Conservation (phyloP, 1,140 invertebrate species). For the Drosophila takahashii region DNA sequence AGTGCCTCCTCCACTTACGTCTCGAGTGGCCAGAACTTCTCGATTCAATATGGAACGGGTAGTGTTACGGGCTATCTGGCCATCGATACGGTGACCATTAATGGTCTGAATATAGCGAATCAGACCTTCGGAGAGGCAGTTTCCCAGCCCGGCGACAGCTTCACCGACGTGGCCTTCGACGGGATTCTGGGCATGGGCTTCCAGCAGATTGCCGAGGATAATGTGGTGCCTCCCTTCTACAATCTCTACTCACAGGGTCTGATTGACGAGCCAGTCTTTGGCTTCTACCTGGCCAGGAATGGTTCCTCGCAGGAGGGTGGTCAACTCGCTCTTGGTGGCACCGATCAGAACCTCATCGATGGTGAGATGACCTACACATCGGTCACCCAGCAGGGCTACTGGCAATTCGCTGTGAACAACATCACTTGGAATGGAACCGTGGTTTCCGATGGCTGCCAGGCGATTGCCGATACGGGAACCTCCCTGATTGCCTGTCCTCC, state of each 20-base stretch:
- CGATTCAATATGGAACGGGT: slow-evolving; percentile 74
- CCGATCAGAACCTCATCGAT: slow-evolving; percentile 56
- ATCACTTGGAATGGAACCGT: slow-evolving; percentile 47
- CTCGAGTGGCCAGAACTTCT: slow-evolving; percentile 55
- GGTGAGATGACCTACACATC: slow-evolving; percentile 75
- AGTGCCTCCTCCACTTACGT: slow-evolving; percentile 66
- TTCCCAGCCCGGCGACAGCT: slow-evolving; percentile 94
- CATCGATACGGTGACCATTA: slow-evolving; percentile 84
- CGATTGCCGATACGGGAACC: slow-evolving; percentile 92
- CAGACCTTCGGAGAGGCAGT: slow-evolving; percentile 99
- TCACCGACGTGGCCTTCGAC: slow-evolving; percentile 98
- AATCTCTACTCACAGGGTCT: slow-evolving; percentile 95
- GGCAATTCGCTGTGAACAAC: slow-evolving; percentile 75
- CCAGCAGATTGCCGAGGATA: slow-evolving; percentile 93
- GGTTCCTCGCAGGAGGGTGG: slow-evolving; percentile 51
- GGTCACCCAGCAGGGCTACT: slow-evolving; percentile 74
- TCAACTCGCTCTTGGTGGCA: slow-evolving; percentile 69
- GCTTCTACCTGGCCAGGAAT: slow-evolving; percentile 94
- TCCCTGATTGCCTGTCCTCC: slow-evolving; percentile 89
- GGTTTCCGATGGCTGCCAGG: slow-evolving; percentile 86
- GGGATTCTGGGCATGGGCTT: slow-evolving; percentile 97
- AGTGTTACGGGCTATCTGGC: slow-evolving; percentile 63
- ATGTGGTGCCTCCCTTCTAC: slow-evolving; percentile 96
- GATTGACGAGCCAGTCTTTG: slow-evolving; percentile 93
- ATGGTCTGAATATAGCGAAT: slow-evolving; percentile 88